Conservation (phyloP, 2,888 invertebrate genomes). For the Lymantria monacha region DNA sequence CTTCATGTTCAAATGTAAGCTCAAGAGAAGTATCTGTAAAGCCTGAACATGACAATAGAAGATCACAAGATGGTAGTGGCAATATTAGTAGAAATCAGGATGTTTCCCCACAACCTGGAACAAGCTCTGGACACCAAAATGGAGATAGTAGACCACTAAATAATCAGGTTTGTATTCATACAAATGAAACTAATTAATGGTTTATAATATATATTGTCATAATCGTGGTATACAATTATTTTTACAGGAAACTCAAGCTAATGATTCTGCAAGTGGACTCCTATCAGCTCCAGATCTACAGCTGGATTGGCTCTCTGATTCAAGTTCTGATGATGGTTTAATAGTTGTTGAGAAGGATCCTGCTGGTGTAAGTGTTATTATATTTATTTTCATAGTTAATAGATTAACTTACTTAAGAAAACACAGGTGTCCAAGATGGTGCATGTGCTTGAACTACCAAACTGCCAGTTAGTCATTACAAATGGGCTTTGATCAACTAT, state of each 20-base stretch:
- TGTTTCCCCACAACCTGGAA: slow-evolving; percentile 64
- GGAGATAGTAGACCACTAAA: slow-evolving; percentile 18
- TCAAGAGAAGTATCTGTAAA: slow-evolving; percentile 48
- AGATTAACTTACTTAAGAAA: no score
- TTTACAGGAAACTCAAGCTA: slow-evolving; percentile 41
- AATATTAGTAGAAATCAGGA: slow-evolving; percentile 32
- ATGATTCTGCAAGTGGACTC: slow-evolving; percentile 50
- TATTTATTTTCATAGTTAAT: not conserved
- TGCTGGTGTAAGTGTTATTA: slow-evolving; percentile 34
- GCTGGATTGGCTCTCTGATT: slow-evolving; percentile 87
- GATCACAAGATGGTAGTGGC: slow-evolving; percentile 46
- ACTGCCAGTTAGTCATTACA: no score
- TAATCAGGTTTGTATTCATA: slow-evolving; percentile 15
- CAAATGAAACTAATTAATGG: not conserved
- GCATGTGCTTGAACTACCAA: no score
- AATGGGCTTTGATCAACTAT: no score
- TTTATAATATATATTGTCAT: not conserved
- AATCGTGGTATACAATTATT: not conserved
- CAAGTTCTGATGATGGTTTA: slow-evolving; percentile 85
- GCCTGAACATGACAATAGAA: slow-evolving; percentile 38
- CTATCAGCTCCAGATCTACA: slow-evolving; percentile 88
- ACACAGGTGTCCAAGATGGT: no score
- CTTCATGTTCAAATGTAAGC: slow-evolving; percentile 28
- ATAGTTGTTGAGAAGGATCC: slow-evolving; percentile 69
- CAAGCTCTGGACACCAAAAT: slow-evolving; percentile 50